Base-by-base conservation (phyloP, 1,140 invertebrate genomes). In the Gryllus bimaculatus region DNA sequence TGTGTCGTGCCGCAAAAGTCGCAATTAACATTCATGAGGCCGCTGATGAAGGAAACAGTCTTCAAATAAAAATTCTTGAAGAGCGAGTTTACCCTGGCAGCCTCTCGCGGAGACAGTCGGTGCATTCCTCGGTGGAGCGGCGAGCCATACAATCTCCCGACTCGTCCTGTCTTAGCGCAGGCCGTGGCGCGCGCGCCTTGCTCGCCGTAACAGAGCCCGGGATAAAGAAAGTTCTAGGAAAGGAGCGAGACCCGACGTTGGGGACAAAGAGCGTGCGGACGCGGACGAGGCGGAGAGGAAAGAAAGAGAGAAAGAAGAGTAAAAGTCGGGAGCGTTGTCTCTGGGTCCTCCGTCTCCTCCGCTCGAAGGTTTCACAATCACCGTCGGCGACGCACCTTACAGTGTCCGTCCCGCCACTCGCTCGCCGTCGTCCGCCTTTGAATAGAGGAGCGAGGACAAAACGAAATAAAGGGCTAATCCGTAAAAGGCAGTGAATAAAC, bases 21-120 rank as follows among this genome's bases (percentile, higher is more conserved):
- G 54, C 54, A 66, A 66, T 66, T 66, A 66, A 66, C 54, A 66
- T 66, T 66, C 54, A 66, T 66, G 54, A 66, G 54, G 54, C 54
- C 18, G 54, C 54, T 66, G 54, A 66, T 66, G 54, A 66, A 66
- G 54, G 54, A 66, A 18, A 66, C 10, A 10, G 18, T 66, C 54
- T 66, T 66, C 54, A 66, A 66, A 66, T 66, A 66, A 66, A 66
- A 66, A 66, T 66, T 66, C 54, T 66, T 66, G 10, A 18, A 10
- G 54, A 66, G 18, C 10, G 3, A 10, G 54, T 10, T 66, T 66
- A 13, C 10, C 54, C 54, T 18, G 54, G 54, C 2, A 66, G 7
- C 10, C 54, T 66, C 18, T 66, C 54, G 54, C 54, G 3, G 54
- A 7, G 54, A 66, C 7, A 18, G 54, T 66, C 54, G 18, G 54